These are phyloP conservation scores for Idris sp. DNA, from an alignment of 1,140 invertebrate genomes.

Conservation along the genomic window DNA sequence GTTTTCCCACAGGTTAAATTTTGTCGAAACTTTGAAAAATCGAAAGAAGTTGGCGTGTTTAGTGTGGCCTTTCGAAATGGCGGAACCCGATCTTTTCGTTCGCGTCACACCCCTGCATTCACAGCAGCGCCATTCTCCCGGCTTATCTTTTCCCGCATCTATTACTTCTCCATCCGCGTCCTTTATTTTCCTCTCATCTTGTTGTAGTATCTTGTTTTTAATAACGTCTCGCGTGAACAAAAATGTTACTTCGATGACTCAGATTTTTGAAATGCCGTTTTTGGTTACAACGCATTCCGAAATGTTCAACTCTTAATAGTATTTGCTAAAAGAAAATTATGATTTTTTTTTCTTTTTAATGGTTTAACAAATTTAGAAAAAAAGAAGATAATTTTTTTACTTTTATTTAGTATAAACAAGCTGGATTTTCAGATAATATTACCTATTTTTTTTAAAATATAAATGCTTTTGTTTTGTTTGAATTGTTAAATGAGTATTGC, in stretches of 20 bases:
- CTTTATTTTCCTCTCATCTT: constrained; percentile 51
- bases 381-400: too few species aligned
- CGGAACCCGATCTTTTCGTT: constrained; percentile 55
- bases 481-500: too few species aligned
- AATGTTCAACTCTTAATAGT: constrained; percentile 16
- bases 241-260: constrained; percentile 25
- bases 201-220: constrained; percentile 35
- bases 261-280: constrained; percentile 19
- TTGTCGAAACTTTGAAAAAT: background rate
- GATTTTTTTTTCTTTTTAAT: too few species aligned
- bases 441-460: too few species aligned
- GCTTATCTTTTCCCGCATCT: constrained; percentile 44
- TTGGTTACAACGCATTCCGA: background rate
- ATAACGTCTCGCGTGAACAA: constrained; percentile 33
- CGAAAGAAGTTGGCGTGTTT: constrained; percentile 28
- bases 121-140: constrained; percentile 50
- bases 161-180: constrained; percentile 44
- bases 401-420: too few species aligned
- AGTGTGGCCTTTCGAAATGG: constrained; percentile 63
- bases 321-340: too few species aligned
- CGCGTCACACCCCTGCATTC: constrained; percentile 66
- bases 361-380: too few species aligned
- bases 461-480: too few species aligned
- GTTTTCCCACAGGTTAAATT: too few species aligned
- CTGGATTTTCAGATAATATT: too few species aligned